Percentiles rank a stretch among this genome's conserved stretches.
phyloP scores from a whole-genome alignment of 2,797 vertebrate species.

The Neosalanx taihuensis region DNA sequence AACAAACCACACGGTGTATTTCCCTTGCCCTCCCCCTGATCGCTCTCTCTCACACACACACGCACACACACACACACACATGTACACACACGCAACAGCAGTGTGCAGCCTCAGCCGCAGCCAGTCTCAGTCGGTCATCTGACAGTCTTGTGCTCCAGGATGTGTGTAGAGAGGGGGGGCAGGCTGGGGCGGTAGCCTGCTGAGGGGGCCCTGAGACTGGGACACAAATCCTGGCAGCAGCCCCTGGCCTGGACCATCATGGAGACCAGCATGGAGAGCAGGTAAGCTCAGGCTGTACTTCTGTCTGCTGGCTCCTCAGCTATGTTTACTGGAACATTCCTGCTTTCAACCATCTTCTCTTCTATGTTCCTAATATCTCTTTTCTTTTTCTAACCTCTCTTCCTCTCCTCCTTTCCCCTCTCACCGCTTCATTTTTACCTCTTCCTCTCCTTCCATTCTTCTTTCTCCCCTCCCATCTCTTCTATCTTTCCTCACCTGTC shows the following conservation, averaged over 20 bases:
- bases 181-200: not conserved
- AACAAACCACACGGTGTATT: slow-evolving; percentile 4
- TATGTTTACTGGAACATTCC: too few species aligned
- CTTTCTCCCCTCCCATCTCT: not conserved
- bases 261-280: slow-evolving; percentile 48
- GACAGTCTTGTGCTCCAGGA: slow-evolving; percentile 53
- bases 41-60: slow-evolving; percentile 9
- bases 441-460: not conserved
- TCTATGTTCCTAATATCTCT: not conserved
- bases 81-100: slow-evolving; percentile 33
- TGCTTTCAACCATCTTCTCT: not conserved
- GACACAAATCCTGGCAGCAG: slow-evolving; percentile 28
- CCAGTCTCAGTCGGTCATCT: slow-evolving; percentile 42
- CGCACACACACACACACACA: not conserved
- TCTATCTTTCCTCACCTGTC: not conserved
- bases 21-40: not conserved
- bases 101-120: slow-evolving; percentile 23
- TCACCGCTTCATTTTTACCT: not conserved
- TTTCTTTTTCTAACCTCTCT: not conserved
- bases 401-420: not conserved
- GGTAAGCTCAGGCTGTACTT: slow-evolving; percentile 20
- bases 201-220: slow-evolving; percentile 8
- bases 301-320: not conserved
- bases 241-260: slow-evolving; percentile 27
- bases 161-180: slow-evolving; percentile 17